These are phyloP conservation scores for Hydraecia micacea DNA, from an alignment of 2,888 invertebrate genomes.

Conservation along the genomic window DNA sequence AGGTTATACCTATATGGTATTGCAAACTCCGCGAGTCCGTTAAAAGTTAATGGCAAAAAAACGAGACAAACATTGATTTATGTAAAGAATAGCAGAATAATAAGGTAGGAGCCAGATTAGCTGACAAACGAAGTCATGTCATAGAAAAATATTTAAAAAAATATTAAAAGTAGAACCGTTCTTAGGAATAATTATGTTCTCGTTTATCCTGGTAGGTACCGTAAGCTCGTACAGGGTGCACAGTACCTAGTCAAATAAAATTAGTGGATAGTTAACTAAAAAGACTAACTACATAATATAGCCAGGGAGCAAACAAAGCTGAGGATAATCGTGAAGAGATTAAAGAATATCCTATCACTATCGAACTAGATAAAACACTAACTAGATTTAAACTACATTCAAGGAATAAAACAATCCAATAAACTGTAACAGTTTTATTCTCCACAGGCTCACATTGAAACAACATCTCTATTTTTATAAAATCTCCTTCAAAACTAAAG, in stretches of 20 bases:
- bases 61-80: neutral
- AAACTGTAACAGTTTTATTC: conserved; percentile 27
- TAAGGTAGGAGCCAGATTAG: neutral
- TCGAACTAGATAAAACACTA: conserved; percentile 1
- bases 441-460: conserved; percentile 41
- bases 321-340: neutral
- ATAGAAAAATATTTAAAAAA: neutral
- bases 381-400: neutral
- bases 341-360: neutral
- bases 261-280: neutral
- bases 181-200: neutral
- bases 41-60: neutral
- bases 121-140: neutral
- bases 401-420: conserved; percentile 30
- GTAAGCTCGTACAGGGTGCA: no score
- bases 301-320: neutral
- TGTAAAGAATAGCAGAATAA: neutral
- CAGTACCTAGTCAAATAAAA: neutral
- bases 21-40: neutral
- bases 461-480: conserved; percentile 60
- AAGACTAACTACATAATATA: neutral
- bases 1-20: neutral
- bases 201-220: no score
- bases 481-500: conserved; percentile 66
- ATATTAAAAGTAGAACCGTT: neutral